Evolutionary conservation across 1,140 invertebrate species (phyloP).

Genomic region (Ceratosolen fusciceps): DNA sequence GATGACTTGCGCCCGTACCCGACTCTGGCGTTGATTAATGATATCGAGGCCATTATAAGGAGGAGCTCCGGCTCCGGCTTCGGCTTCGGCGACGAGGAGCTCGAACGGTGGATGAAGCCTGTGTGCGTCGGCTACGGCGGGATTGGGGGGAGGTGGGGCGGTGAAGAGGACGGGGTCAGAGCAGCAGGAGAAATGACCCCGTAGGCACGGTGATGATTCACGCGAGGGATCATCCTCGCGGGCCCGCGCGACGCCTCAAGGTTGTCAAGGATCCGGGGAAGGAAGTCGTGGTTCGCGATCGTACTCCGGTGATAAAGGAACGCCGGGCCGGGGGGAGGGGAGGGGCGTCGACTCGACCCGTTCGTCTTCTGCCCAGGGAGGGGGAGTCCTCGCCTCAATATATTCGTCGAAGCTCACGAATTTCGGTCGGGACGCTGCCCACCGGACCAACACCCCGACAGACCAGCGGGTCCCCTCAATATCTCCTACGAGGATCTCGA

Average conservation of each 20-base stretch:
- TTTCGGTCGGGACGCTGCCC: not conserved
- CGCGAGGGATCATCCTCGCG: not conserved
- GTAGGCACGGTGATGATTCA: conserved; percentile 27
- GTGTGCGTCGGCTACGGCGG: too few species aligned
- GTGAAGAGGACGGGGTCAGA: too few species aligned
- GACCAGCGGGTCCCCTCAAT: not conserved
- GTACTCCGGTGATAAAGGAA: not conserved
- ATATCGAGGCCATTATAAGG: conserved; percentile 4
- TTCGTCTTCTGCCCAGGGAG: too few species aligned
- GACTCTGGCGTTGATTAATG: conserved; percentile 31
- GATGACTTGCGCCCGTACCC: conserved; percentile 38
- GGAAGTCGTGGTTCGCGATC: not conserved
- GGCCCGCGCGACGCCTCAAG: conserved; percentile 6
- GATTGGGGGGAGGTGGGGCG: too few species aligned
- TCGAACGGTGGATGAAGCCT: too few species aligned
- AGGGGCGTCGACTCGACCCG: not conserved
- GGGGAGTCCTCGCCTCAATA: conserved; percentile 20
- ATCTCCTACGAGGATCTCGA: conserved; percentile 23
- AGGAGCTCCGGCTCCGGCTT: not conserved
- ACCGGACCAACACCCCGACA: not conserved
- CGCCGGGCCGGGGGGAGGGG: not conserved
- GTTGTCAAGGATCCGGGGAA: not conserved
- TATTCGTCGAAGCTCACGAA: conserved; percentile 25
- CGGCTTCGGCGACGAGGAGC: not conserved
- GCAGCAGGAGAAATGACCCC: conserved; percentile 17